Evolutionary conservation across 2,888 invertebrate genomes (phyloP).

Genomic region (Pseudococcus viburni): DNA sequence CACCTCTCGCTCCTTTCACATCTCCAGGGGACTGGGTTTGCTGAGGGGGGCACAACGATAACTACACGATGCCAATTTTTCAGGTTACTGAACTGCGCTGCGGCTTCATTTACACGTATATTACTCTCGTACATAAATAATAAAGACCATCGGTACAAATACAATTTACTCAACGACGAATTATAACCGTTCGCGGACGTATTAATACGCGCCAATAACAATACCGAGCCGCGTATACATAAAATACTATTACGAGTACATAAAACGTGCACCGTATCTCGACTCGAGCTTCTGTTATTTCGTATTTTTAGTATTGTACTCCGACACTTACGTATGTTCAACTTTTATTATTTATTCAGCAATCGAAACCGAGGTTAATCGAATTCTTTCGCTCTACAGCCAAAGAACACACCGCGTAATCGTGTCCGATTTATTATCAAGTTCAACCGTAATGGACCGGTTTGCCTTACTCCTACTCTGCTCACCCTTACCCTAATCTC

Average conservation of each 20-base stretch:
- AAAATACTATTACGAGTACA: too few relatives aligned
- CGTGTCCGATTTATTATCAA: conserved; percentile 18
- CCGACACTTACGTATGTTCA: background rate
- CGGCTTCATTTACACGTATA: background rate
- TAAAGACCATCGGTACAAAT: background rate
- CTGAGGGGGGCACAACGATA: background rate
- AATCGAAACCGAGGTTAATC: conserved; percentile 27
- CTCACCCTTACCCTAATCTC: background rate
- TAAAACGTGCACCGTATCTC: background rate
- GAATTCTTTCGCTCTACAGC: background rate
- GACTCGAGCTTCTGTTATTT: background rate
- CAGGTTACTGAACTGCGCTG: conserved; percentile 14
- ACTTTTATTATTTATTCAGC: conserved; percentile 15
- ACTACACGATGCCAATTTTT: conserved; percentile 20
- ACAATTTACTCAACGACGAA: background rate
- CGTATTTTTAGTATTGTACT: conserved; percentile 21
- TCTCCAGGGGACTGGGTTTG: background rate
- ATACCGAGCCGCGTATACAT: background rate
- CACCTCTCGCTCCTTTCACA: background rate
- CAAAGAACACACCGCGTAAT: conserved; percentile 18
- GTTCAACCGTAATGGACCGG: conserved; percentile 31
- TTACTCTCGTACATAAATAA: background rate
- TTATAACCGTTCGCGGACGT: background rate
- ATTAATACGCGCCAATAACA: background rate
- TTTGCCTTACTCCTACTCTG: background rate